Conservation (phyloP, 2,888 invertebrate genomes). For the Himalopsyche tibetana region DNA sequence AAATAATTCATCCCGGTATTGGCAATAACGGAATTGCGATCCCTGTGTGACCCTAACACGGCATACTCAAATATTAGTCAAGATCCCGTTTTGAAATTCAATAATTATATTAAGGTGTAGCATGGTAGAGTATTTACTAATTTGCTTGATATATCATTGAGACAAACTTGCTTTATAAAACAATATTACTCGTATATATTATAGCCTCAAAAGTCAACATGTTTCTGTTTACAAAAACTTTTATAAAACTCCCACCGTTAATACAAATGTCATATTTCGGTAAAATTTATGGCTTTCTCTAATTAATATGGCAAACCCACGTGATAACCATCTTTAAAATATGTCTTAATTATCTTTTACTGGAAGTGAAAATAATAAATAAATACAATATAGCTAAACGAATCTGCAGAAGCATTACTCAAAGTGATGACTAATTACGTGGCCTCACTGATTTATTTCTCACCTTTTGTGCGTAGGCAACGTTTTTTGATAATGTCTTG, state of each 20-base stretch:
- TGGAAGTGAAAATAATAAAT: neutral
- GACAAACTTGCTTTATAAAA: neutral
- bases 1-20: too few relatives aligned
- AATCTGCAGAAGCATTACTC: neutral
- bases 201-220: neutral
- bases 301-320: neutral
- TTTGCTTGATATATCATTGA: neutral
- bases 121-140: too few relatives aligned
- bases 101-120: too few relatives aligned
- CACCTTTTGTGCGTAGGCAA: constrained; percentile 3
- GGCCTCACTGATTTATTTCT: constrained; percentile 5
- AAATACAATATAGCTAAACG: neutral
- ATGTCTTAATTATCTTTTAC: constrained; percentile 6
- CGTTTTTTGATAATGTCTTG: neutral
- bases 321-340: neutral
- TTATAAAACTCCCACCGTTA: constrained; percentile 3
- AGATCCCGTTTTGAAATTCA: too few relatives aligned
- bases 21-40: too few relatives aligned
- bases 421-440: constrained; percentile 1
- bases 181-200: neutral
- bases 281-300: neutral
- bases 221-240: neutral
- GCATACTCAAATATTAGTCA: too few relatives aligned
- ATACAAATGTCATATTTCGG: constrained; percentile 26
- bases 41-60: too few relatives aligned